phyloP scores from a whole-genome alignment of 2,113 vertebrate genomes.

The Melanerpes aurifrons region DNA sequence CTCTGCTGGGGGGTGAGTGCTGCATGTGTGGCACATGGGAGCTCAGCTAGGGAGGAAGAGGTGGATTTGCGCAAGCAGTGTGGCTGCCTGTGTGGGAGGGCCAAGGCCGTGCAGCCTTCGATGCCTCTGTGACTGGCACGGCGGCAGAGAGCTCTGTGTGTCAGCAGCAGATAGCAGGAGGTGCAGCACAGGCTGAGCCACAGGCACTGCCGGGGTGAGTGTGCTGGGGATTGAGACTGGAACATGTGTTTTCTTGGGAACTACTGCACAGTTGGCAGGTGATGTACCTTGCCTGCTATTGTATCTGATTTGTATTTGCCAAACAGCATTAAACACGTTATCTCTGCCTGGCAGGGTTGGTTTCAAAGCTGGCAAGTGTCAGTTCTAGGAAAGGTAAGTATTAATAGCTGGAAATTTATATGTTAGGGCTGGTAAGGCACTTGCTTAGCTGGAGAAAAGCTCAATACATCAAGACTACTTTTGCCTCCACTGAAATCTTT shows the following conservation, averaged over 20 bases:
- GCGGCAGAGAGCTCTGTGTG: not conserved
- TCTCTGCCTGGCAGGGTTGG: constrained; percentile 35
- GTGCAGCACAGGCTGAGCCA: not conserved
- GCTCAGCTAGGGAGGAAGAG: not conserved
- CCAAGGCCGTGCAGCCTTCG: not conserved
- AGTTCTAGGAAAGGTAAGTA: not conserved
- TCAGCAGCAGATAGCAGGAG: not conserved
- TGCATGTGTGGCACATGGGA: not conserved
- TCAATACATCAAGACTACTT: rapidly evolving
- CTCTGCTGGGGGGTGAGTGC: not conserved
- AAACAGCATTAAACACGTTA: not conserved
- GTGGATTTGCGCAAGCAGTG: rapidly evolving
- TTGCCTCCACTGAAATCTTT: not conserved
- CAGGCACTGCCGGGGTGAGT: not conserved
- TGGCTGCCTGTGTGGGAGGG: not conserved
- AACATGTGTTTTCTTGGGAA: not conserved
- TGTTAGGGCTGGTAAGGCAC: not conserved
- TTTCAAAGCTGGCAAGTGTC: constrained; percentile 1
- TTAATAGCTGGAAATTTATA: not conserved
- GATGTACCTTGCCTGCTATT: not conserved
- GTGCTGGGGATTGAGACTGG: not conserved
- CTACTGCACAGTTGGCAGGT: not conserved
- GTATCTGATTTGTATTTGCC: not conserved
- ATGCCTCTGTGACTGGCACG: not conserved
- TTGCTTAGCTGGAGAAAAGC: not conserved